Evolutionary conservation across 2,888 invertebrate genomes (phyloP).

Genomic region (Bembecia ichneumoniformis): DNA sequence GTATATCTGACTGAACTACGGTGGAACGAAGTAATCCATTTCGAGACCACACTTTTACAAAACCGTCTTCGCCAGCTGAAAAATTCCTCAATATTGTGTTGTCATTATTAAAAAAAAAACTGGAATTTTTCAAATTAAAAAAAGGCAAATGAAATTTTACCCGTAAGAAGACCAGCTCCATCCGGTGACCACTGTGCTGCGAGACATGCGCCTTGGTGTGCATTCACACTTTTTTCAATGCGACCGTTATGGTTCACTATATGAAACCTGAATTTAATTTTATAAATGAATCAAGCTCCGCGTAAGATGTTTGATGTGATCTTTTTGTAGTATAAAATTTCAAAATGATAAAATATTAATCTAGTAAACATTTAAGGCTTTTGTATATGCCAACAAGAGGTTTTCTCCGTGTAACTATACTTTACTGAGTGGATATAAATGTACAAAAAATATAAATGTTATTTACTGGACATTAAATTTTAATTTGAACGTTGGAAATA

Average conservation of each 20-base stretch:
- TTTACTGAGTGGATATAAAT: too few species aligned
- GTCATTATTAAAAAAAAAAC: background rate
- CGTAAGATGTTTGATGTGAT: background rate
- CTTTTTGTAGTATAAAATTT: too few species aligned
- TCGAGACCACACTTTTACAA: constrained; percentile 96
- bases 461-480: too few species aligned
- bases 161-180: constrained; percentile 93
- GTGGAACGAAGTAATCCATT: constrained; percentile 94
- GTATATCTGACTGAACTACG: constrained; percentile 82
- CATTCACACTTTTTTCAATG: constrained; percentile 92
- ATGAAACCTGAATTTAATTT: constrained; percentile 76
- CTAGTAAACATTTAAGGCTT: constrained; percentile 1
- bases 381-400: too few species aligned
- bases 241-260: constrained; percentile 91
- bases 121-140: background rate
- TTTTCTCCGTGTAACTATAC: too few species aligned
- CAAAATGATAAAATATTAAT: too few species aligned
- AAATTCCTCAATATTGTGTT: background rate
- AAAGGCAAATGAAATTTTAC: constrained; percentile 42
- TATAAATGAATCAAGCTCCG: background rate
- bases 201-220: constrained; percentile 92
- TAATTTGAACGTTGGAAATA: too few species aligned
- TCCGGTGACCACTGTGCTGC: constrained; percentile 95
- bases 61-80: constrained; percentile 95
- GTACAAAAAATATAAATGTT: too few species aligned